These are phyloP conservation scores for Petrolisthes cinctipes DNA, from an alignment of 2,888 invertebrate species.

Conservation along the genomic window DNA sequence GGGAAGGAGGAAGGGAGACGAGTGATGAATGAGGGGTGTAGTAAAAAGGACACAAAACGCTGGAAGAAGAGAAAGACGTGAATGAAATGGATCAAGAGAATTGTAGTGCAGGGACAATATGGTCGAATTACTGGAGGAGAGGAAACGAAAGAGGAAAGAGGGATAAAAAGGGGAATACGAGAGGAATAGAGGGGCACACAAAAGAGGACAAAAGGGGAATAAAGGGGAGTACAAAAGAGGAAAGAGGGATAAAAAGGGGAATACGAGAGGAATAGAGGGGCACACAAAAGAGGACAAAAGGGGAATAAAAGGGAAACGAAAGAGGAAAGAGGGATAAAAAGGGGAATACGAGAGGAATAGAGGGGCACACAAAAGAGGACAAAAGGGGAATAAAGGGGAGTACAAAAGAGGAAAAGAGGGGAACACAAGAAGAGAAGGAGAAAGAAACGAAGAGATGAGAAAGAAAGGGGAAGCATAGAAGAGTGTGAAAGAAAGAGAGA, in stretches of 20 bases:
- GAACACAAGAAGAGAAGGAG: neutral
- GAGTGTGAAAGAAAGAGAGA: neutral
- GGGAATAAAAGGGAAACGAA: neutral
- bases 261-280: neutral
- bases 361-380: neutral
- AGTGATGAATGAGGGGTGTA: neutral
- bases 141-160: neutral
- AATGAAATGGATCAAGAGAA: constrained; percentile 7
- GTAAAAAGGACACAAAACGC: neutral
- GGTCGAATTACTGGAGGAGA: neutral
- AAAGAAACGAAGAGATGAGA: neutral
- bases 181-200: neutral
- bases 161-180: neutral
- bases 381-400: neutral
- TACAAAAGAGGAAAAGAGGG: neutral
- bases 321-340: neutral
- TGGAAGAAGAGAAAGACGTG: neutral
- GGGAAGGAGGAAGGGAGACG: neutral
- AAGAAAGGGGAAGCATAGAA: neutral
- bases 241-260: neutral
- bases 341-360: neutral
- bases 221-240: neutral
- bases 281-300: neutral
- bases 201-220: neutral
- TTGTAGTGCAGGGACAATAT: neutral